Evolutionary conservation across 2,888 invertebrate species (phyloP), one percentile per base, ranked within the genome.

Genomic region (Muschampia staudingeri): DNA sequence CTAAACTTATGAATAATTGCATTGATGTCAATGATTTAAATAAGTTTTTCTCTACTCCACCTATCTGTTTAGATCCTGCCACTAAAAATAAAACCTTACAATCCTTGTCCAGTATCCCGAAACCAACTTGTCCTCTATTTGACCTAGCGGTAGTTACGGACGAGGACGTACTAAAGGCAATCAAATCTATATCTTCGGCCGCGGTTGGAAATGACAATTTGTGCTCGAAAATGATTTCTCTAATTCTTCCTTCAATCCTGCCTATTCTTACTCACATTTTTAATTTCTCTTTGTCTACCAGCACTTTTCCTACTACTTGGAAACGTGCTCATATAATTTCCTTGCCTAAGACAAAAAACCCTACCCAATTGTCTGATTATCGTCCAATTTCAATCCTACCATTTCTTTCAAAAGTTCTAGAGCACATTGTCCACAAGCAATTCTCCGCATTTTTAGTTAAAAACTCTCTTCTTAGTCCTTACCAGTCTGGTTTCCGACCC

Each of bases 181-280:
- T 69, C 16, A 12, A 44, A 44, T 44, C 44, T 44, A 44, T 44
- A 44, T 11, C 7, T 7, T 44, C 44, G 44, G 44, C 44, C 44
- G 44, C 44, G 44, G 44, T 44, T 34, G 67, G 67, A 9, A 69
- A 37, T 34, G 67, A 69, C 12, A 69, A 69, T 69, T 34, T 69
- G 37, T 34, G 67, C 37, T 69, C 67, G 14, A 69, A 34, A 69
- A 69, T 37, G 37, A 69, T 37, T 34, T 19, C 37, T 14, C 14
- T 69, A 34, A 69, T 69, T 1, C 12, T 69, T 14, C 34, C 34
- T 12, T 5, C 12, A 12, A 11, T 69, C 5, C 16, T 69, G 9
- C 16, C 67, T 9, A 69, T 34, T 14, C 34, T 37, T 5, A 69
- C 67, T 37, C 67, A 69, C 16, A 34, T 69, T 7, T 69, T 69